A percentile compares a stretch with the other conserved stretches of the same genome.
Evolutionary conservation across 2,888 invertebrate species (phyloP).

Genomic region (Microctonus hyperodae): DNA sequence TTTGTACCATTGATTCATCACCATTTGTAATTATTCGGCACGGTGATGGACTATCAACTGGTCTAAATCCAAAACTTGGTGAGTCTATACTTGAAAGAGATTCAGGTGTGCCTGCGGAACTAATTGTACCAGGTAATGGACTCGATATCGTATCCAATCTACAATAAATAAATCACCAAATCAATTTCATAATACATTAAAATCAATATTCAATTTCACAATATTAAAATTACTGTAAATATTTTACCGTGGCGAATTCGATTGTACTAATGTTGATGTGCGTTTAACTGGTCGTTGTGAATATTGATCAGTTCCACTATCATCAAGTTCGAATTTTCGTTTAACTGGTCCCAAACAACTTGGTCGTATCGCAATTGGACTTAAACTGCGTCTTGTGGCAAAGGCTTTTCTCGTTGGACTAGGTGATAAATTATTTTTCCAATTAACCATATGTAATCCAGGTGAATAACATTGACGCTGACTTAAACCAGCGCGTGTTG

Average conservation of each 20-base stretch:
- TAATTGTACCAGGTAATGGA: constrained; percentile 66
- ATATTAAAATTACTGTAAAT: neutral
- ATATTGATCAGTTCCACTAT: constrained; percentile 58
- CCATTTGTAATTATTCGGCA: constrained; percentile 58
- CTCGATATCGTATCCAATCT: constrained; percentile 60
- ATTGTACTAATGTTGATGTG: constrained; percentile 58
- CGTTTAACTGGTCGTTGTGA: constrained; percentile 60
- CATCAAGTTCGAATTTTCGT: constrained; percentile 71
- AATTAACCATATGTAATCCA: constrained; percentile 65
- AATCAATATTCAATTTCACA: neutral
- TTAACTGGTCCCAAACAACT: constrained; percentile 67
- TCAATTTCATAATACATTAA: neutral
- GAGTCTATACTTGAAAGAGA: constrained; percentile 70
- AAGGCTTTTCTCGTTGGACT: constrained; percentile 86
- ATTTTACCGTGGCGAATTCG: constrained; percentile 57
- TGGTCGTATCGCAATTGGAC: constrained; percentile 83
- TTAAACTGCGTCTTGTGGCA: constrained; percentile 81
- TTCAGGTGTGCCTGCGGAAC: constrained; percentile 70
- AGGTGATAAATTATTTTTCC: constrained; percentile 73
- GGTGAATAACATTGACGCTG: constrained; percentile 69
- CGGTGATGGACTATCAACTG: constrained; percentile 68
- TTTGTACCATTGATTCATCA: constrained; percentile 61
- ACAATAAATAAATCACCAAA: constrained; percentile 13
- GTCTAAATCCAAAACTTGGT: constrained; percentile 67
- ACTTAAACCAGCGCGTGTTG: constrained; percentile 65